phyloP scores from a whole-genome alignment of 2,888 invertebrate species.

The Calliopum simillimum region DNA sequence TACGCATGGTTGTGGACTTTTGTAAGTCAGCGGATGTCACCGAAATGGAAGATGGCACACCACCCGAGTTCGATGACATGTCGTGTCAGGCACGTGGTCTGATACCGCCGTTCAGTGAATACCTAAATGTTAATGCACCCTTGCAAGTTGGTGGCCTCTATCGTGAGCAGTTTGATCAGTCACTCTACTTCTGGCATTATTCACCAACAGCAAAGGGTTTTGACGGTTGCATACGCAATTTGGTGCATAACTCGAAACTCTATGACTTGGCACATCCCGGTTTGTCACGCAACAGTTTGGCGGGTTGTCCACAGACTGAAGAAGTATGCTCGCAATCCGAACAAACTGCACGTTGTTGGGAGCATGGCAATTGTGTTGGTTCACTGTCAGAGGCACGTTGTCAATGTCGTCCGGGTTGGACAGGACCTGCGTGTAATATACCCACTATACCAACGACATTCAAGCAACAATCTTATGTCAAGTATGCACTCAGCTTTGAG shows the following conservation, averaged over 20 bases:
- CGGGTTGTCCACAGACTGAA: conserved; percentile 94
- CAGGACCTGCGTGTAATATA: conserved; percentile 87
- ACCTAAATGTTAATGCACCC: conserved; percentile 94
- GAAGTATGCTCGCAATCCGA: conserved; percentile 91
- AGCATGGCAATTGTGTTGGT: conserved; percentile 94
- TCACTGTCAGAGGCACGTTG: conserved; percentile 90
- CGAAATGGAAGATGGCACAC: conserved; percentile 90
- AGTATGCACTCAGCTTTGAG: conserved; percentile 94
- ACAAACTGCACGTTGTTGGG: conserved; percentile 87
- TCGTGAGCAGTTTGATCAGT: conserved; percentile 89
- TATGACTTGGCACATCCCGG: conserved; percentile 97
- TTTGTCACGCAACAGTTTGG: conserved; percentile 83
- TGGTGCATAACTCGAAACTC: conserved; percentile 94
- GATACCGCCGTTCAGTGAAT: conserved; percentile 95
- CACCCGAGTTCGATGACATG: conserved; percentile 88
- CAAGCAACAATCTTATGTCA: conserved; percentile 94
- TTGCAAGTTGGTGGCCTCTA: conserved; percentile 95
- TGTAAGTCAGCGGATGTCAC: conserved; percentile 91
- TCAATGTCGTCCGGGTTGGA: conserved; percentile 95
- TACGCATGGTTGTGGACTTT: conserved; percentile 92
- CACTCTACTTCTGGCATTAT: conserved; percentile 90
- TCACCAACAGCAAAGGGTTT: conserved; percentile 92
- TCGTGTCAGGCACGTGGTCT: conserved; percentile 90
- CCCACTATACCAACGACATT: conserved; percentile 92
- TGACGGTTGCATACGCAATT: conserved; percentile 95